Percentiles rank a stretch among this genome's conserved stretches.
Conservation (phyloP, 2,888 invertebrate species). For the Graphium colonna region DNA sequence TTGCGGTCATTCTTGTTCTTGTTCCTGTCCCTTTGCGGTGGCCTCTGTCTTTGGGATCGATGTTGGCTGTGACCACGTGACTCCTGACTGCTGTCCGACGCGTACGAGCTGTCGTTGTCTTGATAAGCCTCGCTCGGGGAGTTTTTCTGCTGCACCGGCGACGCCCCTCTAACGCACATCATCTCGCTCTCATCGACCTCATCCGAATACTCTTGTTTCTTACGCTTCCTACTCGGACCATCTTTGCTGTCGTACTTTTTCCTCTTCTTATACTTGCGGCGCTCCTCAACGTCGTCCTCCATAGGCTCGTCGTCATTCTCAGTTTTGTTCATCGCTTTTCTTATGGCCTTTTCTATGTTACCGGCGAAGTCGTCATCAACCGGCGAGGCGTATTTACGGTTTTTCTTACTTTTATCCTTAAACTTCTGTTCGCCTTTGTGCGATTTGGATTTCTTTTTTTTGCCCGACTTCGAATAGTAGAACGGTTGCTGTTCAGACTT, state of each 20-base stretch:
- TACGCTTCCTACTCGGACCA: slow-evolving; percentile 79
- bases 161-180: slow-evolving; percentile 89
- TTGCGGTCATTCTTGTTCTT: slow-evolving; percentile 74
- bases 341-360: slow-evolving; percentile 88
- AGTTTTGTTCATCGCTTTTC: slow-evolving; percentile 86
- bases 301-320: slow-evolving; percentile 65
- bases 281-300: slow-evolving; percentile 72
- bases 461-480: slow-evolving; percentile 69
- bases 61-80: slow-evolving; percentile 73
- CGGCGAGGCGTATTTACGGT: slow-evolving; percentile 61
- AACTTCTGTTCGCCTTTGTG: slow-evolving; percentile 70
- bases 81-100: slow-evolving; percentile 78
- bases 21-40: slow-evolving; percentile 64
- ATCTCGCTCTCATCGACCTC: slow-evolving; percentile 89
- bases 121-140: slow-evolving; percentile 54
- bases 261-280: slow-evolving; percentile 77
- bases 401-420: slow-evolving; percentile 76
- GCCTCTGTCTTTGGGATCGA: slow-evolving; percentile 64
- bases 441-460: slow-evolving; percentile 73
- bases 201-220: slow-evolving; percentile 76
- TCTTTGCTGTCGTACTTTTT: slow-evolving; percentile 81
- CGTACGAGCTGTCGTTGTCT: slow-evolving; percentile 76
- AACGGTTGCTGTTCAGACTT: slow-evolving; percentile 49
- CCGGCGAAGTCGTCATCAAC: slow-evolving; percentile 88
- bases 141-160: slow-evolving; percentile 77